These are phyloP conservation scores for Benthosema pterotum DNA, from an alignment of 2,797 vertebrate genomes.

Conservation along the genomic window DNA sequence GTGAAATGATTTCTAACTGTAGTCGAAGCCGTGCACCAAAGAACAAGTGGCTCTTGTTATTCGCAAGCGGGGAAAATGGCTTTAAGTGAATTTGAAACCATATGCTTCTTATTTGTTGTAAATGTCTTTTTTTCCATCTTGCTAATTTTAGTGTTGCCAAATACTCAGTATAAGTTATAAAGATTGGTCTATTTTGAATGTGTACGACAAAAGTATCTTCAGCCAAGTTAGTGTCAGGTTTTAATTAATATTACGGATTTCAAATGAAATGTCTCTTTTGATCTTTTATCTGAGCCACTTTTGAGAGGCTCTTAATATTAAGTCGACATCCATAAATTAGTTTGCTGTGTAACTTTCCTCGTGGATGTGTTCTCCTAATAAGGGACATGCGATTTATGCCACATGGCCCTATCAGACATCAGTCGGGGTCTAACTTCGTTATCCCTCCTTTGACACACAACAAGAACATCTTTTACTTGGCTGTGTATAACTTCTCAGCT, in stretches of 20 bases:
- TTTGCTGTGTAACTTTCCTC: slow-evolving; percentile 5
- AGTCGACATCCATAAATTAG: not conserved
- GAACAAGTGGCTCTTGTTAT: slow-evolving; percentile 76
- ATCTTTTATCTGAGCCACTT: not conserved
- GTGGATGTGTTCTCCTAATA: slow-evolving; percentile 7
- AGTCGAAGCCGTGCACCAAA: slow-evolving; percentile 31
- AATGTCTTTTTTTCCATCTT: slow-evolving; percentile 49
- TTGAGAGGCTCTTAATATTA: not conserved
- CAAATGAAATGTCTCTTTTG: slow-evolving; percentile 22
- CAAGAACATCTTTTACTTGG: slow-evolving; percentile 3
- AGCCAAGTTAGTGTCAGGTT: slow-evolving; percentile 14
- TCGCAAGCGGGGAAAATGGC: slow-evolving; percentile 47
- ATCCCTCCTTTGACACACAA: slow-evolving; percentile 17
- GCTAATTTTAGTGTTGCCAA: slow-evolving; percentile 59
- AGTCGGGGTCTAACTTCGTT: slow-evolving; percentile 30
- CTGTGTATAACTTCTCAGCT: not conserved
- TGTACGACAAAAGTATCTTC: slow-evolving; percentile 22
- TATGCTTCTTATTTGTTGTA: slow-evolving; percentile 74
- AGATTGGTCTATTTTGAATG: slow-evolving; percentile 53
- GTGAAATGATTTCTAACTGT: slow-evolving; percentile 45
- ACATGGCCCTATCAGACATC: slow-evolving; percentile 26
- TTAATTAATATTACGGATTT: slow-evolving; percentile 26
- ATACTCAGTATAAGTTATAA: slow-evolving; percentile 48
- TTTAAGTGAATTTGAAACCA: slow-evolving; percentile 71
- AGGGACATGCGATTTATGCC: slow-evolving; percentile 49